A percentile compares a stretch with the other conserved stretches of the same genome.
Conservation (phyloP, 2,797 vertebrate species). For the Clarias platycephalus region DNA sequence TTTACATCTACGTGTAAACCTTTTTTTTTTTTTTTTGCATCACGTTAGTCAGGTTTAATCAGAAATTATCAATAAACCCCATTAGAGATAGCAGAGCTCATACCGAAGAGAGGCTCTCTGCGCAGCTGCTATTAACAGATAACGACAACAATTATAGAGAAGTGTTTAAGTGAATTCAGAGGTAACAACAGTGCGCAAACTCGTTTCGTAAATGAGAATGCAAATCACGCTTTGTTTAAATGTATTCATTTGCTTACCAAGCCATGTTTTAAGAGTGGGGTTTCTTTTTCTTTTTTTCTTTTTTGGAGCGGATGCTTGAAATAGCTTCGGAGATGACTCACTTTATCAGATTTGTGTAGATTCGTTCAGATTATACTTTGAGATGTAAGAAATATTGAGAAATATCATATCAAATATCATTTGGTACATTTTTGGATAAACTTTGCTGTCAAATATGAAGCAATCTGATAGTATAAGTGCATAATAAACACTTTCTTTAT, state of each 20-base stretch:
- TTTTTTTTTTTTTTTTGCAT: constrained; percentile 66
- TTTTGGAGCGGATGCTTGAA: constrained; percentile 21
- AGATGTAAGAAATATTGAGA: background rate
- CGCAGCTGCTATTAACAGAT: constrained; percentile 63
- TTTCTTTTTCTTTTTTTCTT: no score
- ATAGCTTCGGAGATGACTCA: constrained; percentile 18
- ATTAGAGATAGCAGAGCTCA: constrained; percentile 68
- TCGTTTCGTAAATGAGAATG: constrained; percentile 33
- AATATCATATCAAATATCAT: background rate
- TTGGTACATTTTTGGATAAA: constrained; percentile 3
- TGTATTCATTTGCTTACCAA: constrained; percentile 17
- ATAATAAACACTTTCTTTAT: constrained; percentile 20
- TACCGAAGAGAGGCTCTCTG: constrained; percentile 58
- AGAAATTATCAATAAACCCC: constrained; percentile 63
- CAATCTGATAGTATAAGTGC: background rate
- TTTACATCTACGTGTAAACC: constrained; percentile 19
- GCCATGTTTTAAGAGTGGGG: constrained; percentile 1
- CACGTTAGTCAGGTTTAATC: constrained; percentile 64
- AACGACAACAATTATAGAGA: constrained; percentile 65
- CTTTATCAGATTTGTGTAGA: constrained; percentile 9
- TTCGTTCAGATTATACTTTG: background rate
- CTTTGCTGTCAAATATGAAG: constrained; percentile 13
- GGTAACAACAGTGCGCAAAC: constrained; percentile 48
- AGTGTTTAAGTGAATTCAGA: constrained; percentile 64
- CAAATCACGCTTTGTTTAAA: constrained; percentile 36